Base-by-base conservation (phyloP, 2,797 vertebrate genomes). In the Spinibarbus caldwelli region DNA sequence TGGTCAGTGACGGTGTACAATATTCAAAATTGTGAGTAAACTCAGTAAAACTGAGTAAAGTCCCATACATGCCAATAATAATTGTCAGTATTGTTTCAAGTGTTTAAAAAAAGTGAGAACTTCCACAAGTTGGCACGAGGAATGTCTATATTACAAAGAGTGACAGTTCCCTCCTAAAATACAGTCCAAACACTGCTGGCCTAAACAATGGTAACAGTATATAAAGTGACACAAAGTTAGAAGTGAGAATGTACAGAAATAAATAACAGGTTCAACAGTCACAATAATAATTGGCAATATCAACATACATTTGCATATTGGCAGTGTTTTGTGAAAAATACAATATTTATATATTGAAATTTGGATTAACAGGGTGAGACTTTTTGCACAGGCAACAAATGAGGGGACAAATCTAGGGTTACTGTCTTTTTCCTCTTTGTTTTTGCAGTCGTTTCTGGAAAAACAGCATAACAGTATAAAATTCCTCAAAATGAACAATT, bases 101-200 rank as follows among this genome's bases (percentile, higher is more conserved):
- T 90, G 86, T 91, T 87, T 67, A 70, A 78, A 85, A 80, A 88
- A 90, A 91, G 87, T 91, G 90, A 95, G 94, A 92, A 91, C 87
- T 92, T 91, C 90, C 88, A 91, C 90, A 91, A 91, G 91, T 95
- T 96, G 96, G 96, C 97, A 97, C 95, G 90, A 94, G 93, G 93
- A 92, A 91, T 86, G 85, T 89, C 89, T 91, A 90, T 90, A 86
- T 89, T 86, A 91, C 84, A 92, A 52, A 87, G 80, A 90, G 87
- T 79, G 88, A 87, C 85, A 87, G 62, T 83, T 82, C 75, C 80
- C 83, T 85, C 80, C 38, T 86, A 75, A 85, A 77, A 86, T 75
- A 67, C 54, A 82, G 73, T 72, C 52, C 62, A 87, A 85, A 92
- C 59, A 85, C 76, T 54, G 75, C 45, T 31, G 73, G 83, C 83